Conservation (phyloP, 2,113 vertebrate species). For the Microcebus tavaratra region DNA sequence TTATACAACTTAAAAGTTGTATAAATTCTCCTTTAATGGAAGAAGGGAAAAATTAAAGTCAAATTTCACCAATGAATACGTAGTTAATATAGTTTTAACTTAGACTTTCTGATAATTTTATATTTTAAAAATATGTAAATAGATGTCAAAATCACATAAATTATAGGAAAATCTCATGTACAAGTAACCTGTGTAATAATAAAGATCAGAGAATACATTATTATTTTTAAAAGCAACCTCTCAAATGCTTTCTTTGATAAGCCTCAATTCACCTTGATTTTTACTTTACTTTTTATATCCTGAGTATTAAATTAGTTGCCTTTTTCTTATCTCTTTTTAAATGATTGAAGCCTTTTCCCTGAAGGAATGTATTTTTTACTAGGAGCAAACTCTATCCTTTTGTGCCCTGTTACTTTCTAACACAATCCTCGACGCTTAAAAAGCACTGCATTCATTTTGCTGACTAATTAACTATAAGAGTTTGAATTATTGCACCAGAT, state of each 20-base stretch:
- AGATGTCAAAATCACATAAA: background rate
- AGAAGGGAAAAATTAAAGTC: background rate
- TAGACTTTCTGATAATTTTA: background rate
- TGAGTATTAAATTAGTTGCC: background rate
- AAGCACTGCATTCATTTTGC: background rate
- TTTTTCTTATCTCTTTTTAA: constrained; percentile 16
- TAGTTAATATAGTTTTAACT: background rate
- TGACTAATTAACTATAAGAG: constrained; percentile 34
- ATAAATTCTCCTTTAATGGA: background rate
- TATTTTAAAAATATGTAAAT: background rate
- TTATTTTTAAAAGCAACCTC: background rate
- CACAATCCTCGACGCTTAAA: background rate
- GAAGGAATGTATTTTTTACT: background rate
- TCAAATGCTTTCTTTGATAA: background rate
- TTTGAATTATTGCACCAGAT: constrained; percentile 44
- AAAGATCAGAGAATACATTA: background rate
- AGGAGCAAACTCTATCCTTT: background rate
- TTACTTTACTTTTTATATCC: background rate
- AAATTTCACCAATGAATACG: background rate
- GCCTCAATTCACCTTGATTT: background rate
- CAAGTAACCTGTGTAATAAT: background rate
- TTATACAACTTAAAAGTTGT: background rate
- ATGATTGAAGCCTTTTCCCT: background rate
- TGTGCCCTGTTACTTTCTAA: background rate
- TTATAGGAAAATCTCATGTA: background rate